Evolutionary conservation across 92 coral and sea anemone genomes (phyloP), one percentile per base, ranked within the genome.

Genomic region (Porites cylindrica): DNA sequence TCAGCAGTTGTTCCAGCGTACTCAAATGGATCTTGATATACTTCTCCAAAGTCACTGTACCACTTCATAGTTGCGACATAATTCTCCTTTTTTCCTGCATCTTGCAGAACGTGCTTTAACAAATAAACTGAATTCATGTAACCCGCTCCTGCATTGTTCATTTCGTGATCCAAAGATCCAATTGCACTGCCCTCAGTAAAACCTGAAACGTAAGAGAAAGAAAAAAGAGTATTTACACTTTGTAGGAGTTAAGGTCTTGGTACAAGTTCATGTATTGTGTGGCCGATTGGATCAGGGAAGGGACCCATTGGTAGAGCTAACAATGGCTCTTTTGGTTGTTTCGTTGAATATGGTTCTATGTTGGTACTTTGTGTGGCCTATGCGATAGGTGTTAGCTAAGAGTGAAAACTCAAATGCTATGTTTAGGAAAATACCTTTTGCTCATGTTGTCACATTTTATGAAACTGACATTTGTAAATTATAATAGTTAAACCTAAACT

Each of bases 1-100:
- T 85, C 95, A 19, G 91, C 93, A 10, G 93, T 90, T 16, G 93
- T 81, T 6, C 95, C 95, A 58, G 69, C 75, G 75, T 53, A 85
- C 66, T 92, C 88, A 51, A 82, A 84, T 19, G 80, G 54, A n/a
- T 29, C 17, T 43, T 88, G 87, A 32, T 88, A 88, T 13, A 88
- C 43, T 76, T 81, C 90, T 19, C 90, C 90, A 51, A 87, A 87
- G 51, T 87, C 90, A 21, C 24, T 72, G 51, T 79, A 87, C 91
- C 87, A 88, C 63, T 88, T 88, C 80, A 74, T 81, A 29, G 87
- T 69, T 1, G 66, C 70, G 18, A 88, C 60, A 13, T 68, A 51
- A 29, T 51, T 21, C 6, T 50, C 18, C 11, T 82, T 75, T 67
- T 60, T 81, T 3, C 81, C 77, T 5, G 69, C 50, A 63, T 54